Percentiles rank a stretch among this genome's conserved stretches.
These are phyloP conservation scores for Drosophila sp. DNA, from an alignment of 1,140 invertebrate species.

Conservation along the genomic window DNA sequence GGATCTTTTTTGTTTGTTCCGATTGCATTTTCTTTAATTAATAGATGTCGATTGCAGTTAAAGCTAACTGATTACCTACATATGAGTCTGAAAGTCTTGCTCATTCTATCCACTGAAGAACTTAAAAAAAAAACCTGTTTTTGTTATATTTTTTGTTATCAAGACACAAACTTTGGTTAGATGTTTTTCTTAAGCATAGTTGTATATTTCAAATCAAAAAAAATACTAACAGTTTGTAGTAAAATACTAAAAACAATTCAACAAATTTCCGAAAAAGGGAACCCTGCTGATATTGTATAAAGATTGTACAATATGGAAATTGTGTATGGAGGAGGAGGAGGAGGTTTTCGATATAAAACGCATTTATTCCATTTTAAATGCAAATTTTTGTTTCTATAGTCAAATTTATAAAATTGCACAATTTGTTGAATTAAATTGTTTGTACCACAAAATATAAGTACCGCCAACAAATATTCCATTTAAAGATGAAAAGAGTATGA, in stretches of 20 bases:
- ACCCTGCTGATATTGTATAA: conserved; percentile 19
- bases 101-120: conserved; percentile 5
- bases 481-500: conserved; percentile 79
- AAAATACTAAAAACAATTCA: conserved; percentile 27
- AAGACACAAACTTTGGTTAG: conserved; percentile 32
- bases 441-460: conserved; percentile 61
- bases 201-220: conserved; percentile 12
- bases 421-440: conserved; percentile 51
- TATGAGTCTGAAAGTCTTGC: not conserved
- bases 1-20: no score
- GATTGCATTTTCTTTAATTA: no score
- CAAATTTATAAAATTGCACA: conserved; percentile 51
- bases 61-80: no score
- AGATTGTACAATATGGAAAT: conserved; percentile 4
- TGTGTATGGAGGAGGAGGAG: conserved; percentile 13
- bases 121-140: conserved; percentile 13
- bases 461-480: conserved; percentile 76
- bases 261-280: conserved; percentile 42
- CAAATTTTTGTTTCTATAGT: conserved; percentile 58
- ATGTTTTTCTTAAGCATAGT: conserved; percentile 16
- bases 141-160: conserved; percentile 37
- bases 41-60: no score
- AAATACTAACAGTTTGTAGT: conserved; percentile 29
- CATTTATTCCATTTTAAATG: conserved; percentile 79
- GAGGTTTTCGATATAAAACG: conserved; percentile 67